phyloP scores from a whole-genome alignment of 1,140 invertebrate species.

The Eumaeus atala region DNA sequence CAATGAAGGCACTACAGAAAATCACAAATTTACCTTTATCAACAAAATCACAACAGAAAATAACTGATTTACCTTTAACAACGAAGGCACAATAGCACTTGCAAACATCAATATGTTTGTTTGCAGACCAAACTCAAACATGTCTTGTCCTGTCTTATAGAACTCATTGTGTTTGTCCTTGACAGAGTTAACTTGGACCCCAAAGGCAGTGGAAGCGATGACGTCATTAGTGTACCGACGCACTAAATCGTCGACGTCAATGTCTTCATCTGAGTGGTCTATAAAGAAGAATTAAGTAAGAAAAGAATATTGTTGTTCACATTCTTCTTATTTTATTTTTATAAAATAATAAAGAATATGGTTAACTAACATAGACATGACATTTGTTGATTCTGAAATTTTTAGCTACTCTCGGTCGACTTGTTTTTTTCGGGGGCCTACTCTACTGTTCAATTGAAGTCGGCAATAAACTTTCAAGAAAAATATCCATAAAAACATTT shows the following conservation, averaged over 20 bases:
- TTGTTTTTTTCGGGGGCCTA: too few relatives aligned
- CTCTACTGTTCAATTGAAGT: too few relatives aligned
- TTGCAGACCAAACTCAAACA: constrained; percentile 30
- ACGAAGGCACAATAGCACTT: constrained; percentile 20
- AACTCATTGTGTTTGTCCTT: constrained; percentile 73
- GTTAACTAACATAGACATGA: too few relatives aligned
- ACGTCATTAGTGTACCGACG: constrained; percentile 75
- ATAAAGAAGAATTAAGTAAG: constrained; percentile 6
- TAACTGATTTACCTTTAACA: constrained; percentile 37
- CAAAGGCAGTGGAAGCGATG: constrained; percentile 76
- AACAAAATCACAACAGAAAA: too few relatives aligned
- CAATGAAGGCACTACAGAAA: too few relatives aligned
- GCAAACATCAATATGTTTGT: constrained; percentile 32
- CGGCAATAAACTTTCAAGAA: too few relatives aligned
- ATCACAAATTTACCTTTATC: too few relatives aligned
- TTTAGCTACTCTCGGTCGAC: too few relatives aligned
- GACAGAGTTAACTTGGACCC: constrained; percentile 73
- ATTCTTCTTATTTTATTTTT: constrained; percentile 11
- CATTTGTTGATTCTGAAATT: too few relatives aligned
- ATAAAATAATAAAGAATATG: too few relatives aligned
- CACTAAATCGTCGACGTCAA: constrained; percentile 41
- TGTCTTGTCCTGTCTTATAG: constrained; percentile 63
- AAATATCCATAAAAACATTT: too few relatives aligned
- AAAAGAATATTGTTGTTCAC: constrained; percentile 4
- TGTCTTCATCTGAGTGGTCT: constrained; percentile 34